Base-by-base conservation (phyloP, 2,113 vertebrate genomes). In the Amphilophus citrinellus region DNA sequence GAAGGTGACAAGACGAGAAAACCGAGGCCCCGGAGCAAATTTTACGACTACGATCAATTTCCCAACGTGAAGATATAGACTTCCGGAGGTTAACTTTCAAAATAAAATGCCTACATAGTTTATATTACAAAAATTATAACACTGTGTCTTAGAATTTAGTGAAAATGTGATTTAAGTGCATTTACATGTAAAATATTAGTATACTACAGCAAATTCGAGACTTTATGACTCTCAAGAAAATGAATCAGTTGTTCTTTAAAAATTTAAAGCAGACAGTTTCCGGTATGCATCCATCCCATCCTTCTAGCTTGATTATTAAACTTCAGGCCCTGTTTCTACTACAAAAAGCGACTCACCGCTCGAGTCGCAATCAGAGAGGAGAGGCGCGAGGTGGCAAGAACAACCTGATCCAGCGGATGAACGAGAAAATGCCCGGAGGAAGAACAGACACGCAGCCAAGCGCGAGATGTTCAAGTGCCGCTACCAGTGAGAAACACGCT, bases 281-380 rank as follows among this genome's bases (percentile, higher is more conserved):
- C 84, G 79, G 57, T 37, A 1, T 4, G 4, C 15, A 0, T 11
- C 2, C 0, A 0, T 0, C 10, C 61, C 27, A 37, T 32, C 3
- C 20, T 2, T 24, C 5, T 1, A 13, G 5, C 84, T 91, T 89
- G 79, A 92, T 3, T 17, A 8, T 47, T 5, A 62, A 91, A 90
- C 81, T 92, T 89, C 10, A 82, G 83, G 89, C 82, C 37, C 71
- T 50, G 68, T 35, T 82, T 71, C 61, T 68, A n/a, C 83, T 85
- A 79, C 88, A 85, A 92, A 91, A 93, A 91, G 87, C 89, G 30
- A 88, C 78, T 44, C 82, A 13, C 73, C 7, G 88, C 82, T 77
- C 32, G 10, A 75, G 71, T 82, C 20, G 65, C 86, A 65, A 68
- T 62, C 87, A 93, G 87, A 87, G 88, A 44, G 63, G 61, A 87